phyloP scores from a whole-genome alignment of 2,113 vertebrate genomes.

The Rhinoderma darwinii region DNA sequence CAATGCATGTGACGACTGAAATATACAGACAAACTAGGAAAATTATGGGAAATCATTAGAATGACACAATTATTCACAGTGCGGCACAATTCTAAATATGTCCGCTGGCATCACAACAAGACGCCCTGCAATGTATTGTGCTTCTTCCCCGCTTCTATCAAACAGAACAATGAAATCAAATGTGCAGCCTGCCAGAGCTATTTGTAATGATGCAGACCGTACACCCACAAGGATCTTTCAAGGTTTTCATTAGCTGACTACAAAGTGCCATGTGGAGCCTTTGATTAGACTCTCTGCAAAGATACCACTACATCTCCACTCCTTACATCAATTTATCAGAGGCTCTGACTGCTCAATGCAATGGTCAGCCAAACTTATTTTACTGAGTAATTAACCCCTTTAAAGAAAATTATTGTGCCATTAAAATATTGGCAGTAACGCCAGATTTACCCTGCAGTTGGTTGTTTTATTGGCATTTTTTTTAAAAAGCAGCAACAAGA shows the following conservation, averaged over 20 bases:
- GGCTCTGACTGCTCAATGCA: constrained; percentile 1
- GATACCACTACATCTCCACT: not conserved
- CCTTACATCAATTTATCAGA: constrained; percentile 6
- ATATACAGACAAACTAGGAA: not conserved
- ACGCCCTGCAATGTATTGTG: not conserved
- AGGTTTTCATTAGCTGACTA: constrained; percentile 18
- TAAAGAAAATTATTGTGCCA: not conserved
- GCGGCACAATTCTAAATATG: not conserved
- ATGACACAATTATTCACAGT: not conserved
- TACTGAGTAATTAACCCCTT: constrained; percentile 5
- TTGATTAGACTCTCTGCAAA: constrained; percentile 4
- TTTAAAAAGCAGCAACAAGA: no score
- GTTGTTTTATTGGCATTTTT: no score
- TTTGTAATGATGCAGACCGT: not conserved
- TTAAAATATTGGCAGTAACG: not conserved
- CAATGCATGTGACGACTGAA: not conserved
- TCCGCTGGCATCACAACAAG: not conserved
- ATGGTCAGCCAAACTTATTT: not conserved
- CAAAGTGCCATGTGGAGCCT: not conserved
- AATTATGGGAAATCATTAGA: constrained; percentile 7
- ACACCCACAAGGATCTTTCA: constrained; percentile 24
- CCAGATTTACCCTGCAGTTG: no score
- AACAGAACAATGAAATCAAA: constrained; percentile 21
- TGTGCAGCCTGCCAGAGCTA: not conserved
- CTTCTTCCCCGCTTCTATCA: not conserved